These are phyloP conservation scores for Calosoma granatense DNA, from an alignment of 1,140 invertebrate genomes.

Conservation along the genomic window DNA sequence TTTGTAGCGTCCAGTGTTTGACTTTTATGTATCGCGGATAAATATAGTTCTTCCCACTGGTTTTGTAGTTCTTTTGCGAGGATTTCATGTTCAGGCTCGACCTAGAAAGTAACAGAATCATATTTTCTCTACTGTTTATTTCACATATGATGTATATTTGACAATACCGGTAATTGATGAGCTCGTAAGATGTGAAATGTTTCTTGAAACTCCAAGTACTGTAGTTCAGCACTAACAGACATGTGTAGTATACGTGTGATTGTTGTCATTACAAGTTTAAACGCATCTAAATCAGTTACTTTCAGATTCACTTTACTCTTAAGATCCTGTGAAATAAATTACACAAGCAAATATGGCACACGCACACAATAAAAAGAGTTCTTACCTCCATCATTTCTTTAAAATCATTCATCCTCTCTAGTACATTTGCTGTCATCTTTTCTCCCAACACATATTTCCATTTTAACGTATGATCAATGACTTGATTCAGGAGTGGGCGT, in stretches of 20 bases:
- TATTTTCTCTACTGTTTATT: constrained; percentile 30
- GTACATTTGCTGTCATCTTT: constrained; percentile 47
- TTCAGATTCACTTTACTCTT: constrained; percentile 52
- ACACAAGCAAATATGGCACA: constrained; percentile 14
- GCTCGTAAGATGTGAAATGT: constrained; percentile 45
- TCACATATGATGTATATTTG: constrained; percentile 22
- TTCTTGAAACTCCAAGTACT: constrained; percentile 56
- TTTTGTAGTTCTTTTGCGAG: constrained; percentile 49
- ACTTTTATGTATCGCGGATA: constrained; percentile 52
- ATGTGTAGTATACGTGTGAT: constrained; percentile 63
- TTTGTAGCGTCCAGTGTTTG: constrained; percentile 60
- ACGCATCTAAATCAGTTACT: constrained; percentile 64
- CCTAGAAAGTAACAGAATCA: constrained; percentile 31
- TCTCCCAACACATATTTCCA: constrained; percentile 60
- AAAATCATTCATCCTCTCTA: constrained; percentile 49
- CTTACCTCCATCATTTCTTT: constrained; percentile 46
- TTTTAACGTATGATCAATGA: constrained; percentile 53
- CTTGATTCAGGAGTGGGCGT: constrained; percentile 46
- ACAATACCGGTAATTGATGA: constrained; percentile 41
- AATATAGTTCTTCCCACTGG: constrained; percentile 57
- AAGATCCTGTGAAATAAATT: constrained; percentile 36
- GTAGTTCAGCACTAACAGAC: constrained; percentile 63
- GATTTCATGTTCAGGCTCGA: constrained; percentile 40
- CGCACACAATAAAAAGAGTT: constrained; percentile 26
- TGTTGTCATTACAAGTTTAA: constrained; percentile 74